phyloP scores from a whole-genome alignment of 2,113 vertebrate species.

The Centropus bengalensis region DNA sequence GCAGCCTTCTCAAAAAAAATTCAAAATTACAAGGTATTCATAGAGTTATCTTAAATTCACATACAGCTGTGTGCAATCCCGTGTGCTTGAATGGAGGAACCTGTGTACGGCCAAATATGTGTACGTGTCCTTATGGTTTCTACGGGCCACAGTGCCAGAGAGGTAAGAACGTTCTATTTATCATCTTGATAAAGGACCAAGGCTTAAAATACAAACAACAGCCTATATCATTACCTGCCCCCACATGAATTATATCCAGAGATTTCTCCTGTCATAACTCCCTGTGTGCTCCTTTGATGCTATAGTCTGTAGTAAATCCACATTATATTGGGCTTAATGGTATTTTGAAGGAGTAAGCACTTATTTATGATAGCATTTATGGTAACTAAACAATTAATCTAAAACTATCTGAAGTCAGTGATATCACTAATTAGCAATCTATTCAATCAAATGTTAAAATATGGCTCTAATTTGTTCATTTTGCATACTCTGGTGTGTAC shows the following conservation, averaged over 20 bases:
- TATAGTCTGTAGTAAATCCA: background rate
- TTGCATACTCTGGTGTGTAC: background rate
- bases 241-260: background rate
- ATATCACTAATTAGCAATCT: background rate
- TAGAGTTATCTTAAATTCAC: background rate
- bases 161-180: slow-evolving; percentile 69
- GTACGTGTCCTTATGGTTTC: slow-evolving; percentile 79
- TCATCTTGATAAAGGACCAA: background rate
- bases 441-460: background rate
- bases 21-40: background rate
- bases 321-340: background rate
- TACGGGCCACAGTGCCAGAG: slow-evolving; percentile 78
- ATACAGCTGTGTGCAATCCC: slow-evolving; percentile 81
- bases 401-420: background rate
- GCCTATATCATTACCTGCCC: background rate
- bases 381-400: background rate
- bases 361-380: background rate
- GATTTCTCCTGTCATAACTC: background rate
- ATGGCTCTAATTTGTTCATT: background rate
- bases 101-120: slow-evolving; percentile 77
- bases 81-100: slow-evolving; percentile 83
- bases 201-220: slow-evolving; percentile 2
- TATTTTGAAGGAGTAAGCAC: background rate
- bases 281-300: background rate
- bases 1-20: background rate